These are phyloP conservation scores for Luperina testacea DNA, from an alignment of 2,888 invertebrate species.

Conservation along the genomic window DNA sequence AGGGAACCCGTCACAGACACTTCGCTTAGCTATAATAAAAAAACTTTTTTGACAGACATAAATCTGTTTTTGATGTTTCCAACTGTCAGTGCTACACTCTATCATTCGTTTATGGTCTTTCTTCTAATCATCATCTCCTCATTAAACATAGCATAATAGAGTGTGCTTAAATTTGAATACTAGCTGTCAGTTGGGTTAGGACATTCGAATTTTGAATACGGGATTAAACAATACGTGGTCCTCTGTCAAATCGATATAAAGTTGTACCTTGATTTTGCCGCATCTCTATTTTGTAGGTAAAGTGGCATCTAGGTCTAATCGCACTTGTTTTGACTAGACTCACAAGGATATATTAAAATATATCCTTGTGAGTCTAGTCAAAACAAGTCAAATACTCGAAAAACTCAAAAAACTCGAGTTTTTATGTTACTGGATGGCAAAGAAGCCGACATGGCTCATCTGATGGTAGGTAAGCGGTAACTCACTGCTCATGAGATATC, in stretches of 20 bases:
- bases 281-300: constrained; percentile 45
- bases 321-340: constrained; percentile 18
- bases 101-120: too few species aligned
- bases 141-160: not conserved
- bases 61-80: not conserved
- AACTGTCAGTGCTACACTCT: not conserved
- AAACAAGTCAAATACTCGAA: too few species aligned
- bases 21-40: not conserved
- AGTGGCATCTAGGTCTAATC: constrained; percentile 38
- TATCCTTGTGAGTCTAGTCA: too few species aligned
- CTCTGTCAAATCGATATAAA: constrained; percentile 29
- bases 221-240: constrained; percentile 13
- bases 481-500: not conserved
- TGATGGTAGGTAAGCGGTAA: not conserved
- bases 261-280: constrained; percentile 37
- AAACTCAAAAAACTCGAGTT: too few species aligned
- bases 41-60: not conserved
- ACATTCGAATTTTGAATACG: constrained; percentile 35
- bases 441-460: not conserved
- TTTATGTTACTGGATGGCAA: not conserved
- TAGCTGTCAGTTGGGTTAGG: not conserved
- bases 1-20: not conserved
- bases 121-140: too few species aligned
- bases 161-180: constrained; percentile 22
- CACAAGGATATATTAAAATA: not conserved